These are phyloP conservation scores for Heliornis fulica DNA, from an alignment of 2,113 vertebrate genomes.

Conservation along the genomic window DNA sequence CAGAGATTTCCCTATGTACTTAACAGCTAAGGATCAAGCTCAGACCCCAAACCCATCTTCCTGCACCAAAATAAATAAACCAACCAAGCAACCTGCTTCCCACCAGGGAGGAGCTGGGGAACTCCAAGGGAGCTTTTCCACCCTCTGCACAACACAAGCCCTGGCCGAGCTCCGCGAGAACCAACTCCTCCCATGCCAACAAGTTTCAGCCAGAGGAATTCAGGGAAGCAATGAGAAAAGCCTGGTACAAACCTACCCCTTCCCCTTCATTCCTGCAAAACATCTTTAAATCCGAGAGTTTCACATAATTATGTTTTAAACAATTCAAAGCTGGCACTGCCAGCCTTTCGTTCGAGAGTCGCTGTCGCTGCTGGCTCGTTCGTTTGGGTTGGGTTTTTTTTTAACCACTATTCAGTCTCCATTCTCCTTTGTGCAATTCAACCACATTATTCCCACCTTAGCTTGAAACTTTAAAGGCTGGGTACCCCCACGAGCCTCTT, in stretches of 20 bases:
- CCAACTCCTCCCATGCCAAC: not conserved
- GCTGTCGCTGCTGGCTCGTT: not conserved
- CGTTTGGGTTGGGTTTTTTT: not conserved
- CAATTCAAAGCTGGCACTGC: not conserved
- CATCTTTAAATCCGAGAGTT: not conserved
- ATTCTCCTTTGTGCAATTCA: not conserved
- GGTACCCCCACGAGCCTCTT: not conserved
- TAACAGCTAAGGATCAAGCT: not conserved
- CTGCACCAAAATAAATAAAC: not conserved
- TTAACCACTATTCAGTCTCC: not conserved
- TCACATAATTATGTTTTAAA: not conserved
- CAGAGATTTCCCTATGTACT: not conserved
- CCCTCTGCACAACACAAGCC: not conserved
- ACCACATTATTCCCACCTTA: not conserved
- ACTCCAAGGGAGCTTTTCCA: not conserved
- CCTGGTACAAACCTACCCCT: not conserved
- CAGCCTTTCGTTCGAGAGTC: not conserved
- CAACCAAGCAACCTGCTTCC: not conserved
- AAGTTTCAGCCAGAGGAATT: slow-evolving; percentile 4
- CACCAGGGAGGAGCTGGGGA: not conserved
- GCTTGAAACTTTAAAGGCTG: not conserved
- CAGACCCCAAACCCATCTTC: not conserved
- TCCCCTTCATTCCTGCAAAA: not conserved
- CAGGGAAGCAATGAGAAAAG: not conserved
- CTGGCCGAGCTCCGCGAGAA: not conserved